phyloP scores from a whole-genome alignment of 2,113 vertebrate species.

The Pimephales promelas region DNA sequence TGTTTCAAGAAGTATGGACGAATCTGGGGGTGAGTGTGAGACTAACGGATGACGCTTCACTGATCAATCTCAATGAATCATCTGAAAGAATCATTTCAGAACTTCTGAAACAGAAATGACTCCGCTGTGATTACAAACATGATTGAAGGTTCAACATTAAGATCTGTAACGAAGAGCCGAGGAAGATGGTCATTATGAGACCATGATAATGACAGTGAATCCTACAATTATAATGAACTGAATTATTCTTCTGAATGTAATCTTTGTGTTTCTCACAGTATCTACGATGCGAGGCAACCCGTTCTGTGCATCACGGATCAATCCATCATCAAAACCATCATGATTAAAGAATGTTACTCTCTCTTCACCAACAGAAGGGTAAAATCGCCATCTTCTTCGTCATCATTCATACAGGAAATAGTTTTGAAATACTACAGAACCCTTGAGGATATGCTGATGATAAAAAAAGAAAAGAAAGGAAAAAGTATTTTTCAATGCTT shows the following conservation, averaged over 20 bases:
- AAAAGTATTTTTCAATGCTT: too few species aligned
- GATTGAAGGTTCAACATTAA: background rate
- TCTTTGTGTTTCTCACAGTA: background rate
- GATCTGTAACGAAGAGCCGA: background rate
- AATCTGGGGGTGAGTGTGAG: conserved; percentile 7
- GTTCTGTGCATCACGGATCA: conserved; percentile 63
- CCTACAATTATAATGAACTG: background rate
- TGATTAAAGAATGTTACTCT: conserved; percentile 71
- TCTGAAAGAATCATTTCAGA: background rate
- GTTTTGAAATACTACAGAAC: too few species aligned
- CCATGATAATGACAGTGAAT: background rate
- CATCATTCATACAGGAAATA: background rate
- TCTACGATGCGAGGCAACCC: conserved; percentile 63
- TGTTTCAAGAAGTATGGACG: conserved; percentile 4
- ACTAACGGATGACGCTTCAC: background rate
- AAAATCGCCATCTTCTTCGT: background rate
- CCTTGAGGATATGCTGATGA: too few species aligned
- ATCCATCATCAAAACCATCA: conserved; percentile 63
- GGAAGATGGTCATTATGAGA: background rate
- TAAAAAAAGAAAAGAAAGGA: too few species aligned
- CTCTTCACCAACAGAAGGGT: conserved; percentile 65
- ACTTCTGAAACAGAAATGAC: background rate
- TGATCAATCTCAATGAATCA: background rate
- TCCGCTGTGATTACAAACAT: background rate
- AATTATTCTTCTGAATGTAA: background rate